These are phyloP conservation scores for Scelioninae gen. 1 DNA, from an alignment of 2,888 invertebrate genomes.

Conservation along the genomic window DNA sequence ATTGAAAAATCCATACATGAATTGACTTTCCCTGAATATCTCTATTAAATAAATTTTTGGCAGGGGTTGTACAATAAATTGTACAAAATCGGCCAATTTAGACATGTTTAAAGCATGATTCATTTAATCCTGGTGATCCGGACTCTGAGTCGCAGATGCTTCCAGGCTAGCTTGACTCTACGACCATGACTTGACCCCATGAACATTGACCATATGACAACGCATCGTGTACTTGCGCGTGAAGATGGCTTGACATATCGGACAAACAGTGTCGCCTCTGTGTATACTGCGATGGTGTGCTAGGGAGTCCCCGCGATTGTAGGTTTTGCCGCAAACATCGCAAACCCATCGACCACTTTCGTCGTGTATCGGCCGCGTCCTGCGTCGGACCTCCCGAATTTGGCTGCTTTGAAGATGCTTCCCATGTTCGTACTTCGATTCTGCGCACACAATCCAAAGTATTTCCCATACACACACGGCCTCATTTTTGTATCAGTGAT, in stretches of 20 bases:
- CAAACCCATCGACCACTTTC: conserved; percentile 83
- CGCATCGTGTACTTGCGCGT: conserved; percentile 84
- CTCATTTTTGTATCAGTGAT: conserved; percentile 73
- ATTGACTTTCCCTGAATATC: no score
- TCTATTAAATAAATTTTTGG: no score
- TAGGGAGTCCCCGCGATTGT: conserved; percentile 84
- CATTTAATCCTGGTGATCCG: no score
- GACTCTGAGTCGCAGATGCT: no score
- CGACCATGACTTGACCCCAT: conserved; percentile 78
- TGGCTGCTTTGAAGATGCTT: conserved; percentile 75
- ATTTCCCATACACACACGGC: conserved; percentile 81
- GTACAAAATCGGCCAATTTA: no score
- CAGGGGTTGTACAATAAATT: no score
- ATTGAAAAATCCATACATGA: no score
- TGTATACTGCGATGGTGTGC: conserved; percentile 84
- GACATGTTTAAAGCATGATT: no score
- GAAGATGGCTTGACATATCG: conserved; percentile 83
- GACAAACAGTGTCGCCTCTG: conserved; percentile 84
- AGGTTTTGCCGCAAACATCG: conserved; percentile 84
- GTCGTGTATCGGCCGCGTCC: conserved; percentile 81
- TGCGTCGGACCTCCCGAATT: conserved; percentile 76
- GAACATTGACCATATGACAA: conserved; percentile 83
- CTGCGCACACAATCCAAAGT: conserved; percentile 84
- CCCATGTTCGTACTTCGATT: conserved; percentile 80
- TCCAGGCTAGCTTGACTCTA: conserved; percentile 26